phyloP scores from a whole-genome alignment of 2,797 vertebrate species.

The Acanthurus tractus region DNA sequence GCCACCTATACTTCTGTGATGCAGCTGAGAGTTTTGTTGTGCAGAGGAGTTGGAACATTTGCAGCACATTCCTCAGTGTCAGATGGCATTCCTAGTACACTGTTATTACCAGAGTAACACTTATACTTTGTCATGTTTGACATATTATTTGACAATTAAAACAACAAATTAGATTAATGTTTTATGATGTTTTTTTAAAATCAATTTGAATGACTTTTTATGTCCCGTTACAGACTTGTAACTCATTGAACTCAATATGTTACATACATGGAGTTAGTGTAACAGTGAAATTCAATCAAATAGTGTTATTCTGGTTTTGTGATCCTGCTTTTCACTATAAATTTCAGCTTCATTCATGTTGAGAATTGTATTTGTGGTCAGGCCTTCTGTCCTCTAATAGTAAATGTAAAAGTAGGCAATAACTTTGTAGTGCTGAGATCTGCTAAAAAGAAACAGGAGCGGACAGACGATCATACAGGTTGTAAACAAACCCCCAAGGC shows the following conservation, averaged over 20 bases:
- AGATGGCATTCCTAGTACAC: slow-evolving; percentile 50
- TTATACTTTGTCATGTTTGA: slow-evolving; percentile 41
- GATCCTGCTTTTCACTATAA: not conserved
- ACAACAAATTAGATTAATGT: slow-evolving; percentile 24
- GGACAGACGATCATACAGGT: not conserved
- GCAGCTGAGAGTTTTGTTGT: slow-evolving; percentile 53
- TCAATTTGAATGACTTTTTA: slow-evolving; percentile 13
- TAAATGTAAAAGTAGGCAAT: not conserved
- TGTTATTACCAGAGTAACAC: slow-evolving; percentile 37
- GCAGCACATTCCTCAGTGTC: slow-evolving; percentile 62
- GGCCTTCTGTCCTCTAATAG: not conserved
- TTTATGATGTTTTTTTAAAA: slow-evolving; percentile 22
- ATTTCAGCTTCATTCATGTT: not conserved
- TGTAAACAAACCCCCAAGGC: slow-evolving; percentile 2
- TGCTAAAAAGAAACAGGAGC: not conserved
- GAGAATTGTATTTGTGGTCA: not conserved
- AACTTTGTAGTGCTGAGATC: no score
- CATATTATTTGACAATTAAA: no score
- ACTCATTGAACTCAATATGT: slow-evolving; percentile 17
- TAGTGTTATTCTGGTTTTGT: not conserved
- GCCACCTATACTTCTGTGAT: slow-evolving; percentile 65
- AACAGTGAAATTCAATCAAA: not conserved
- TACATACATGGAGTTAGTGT: not conserved
- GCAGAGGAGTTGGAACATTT: slow-evolving; percentile 53
- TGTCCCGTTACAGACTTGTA: slow-evolving; percentile 1